phyloP scores from a whole-genome alignment of 2,113 vertebrate species.

The Dromiciops gliroides region DNA sequence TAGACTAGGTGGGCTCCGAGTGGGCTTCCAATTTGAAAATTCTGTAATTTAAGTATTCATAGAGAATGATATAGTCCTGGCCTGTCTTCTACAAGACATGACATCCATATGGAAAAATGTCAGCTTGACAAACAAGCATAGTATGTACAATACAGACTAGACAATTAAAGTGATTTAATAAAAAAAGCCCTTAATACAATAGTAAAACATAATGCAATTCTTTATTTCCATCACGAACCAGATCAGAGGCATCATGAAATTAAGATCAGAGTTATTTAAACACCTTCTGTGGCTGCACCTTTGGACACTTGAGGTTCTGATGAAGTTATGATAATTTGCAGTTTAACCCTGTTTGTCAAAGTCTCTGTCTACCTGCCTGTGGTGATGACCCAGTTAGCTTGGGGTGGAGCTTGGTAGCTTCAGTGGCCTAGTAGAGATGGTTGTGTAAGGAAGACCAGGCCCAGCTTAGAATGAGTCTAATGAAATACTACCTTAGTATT shows the following conservation, averaged over 20 bases:
- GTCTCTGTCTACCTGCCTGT: neutral
- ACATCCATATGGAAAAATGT: neutral
- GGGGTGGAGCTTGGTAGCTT: constrained; percentile 10
- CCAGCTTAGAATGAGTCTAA: neutral
- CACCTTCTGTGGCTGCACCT: neutral
- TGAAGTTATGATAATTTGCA: neutral
- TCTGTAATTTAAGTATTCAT: neutral
- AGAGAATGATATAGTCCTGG: neutral
- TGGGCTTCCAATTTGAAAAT: neutral
- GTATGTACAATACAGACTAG: neutral
- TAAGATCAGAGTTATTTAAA: neutral
- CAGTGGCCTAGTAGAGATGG: neutral
- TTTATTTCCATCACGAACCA: neutral
- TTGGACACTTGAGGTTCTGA: neutral
- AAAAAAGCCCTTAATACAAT: neutral
- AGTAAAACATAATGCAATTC: neutral
- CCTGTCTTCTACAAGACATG: neutral
- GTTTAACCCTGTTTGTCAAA: neutral
- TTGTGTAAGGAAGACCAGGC: neutral
- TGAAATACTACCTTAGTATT: neutral
- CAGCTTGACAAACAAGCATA: neutral
- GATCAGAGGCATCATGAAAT: neutral
- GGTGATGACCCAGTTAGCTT: neutral
- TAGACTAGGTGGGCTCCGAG: neutral
- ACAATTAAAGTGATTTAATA: neutral